Evolutionary conservation across 2,888 invertebrate genomes (phyloP).

Genomic region (Eilema griseolum): DNA sequence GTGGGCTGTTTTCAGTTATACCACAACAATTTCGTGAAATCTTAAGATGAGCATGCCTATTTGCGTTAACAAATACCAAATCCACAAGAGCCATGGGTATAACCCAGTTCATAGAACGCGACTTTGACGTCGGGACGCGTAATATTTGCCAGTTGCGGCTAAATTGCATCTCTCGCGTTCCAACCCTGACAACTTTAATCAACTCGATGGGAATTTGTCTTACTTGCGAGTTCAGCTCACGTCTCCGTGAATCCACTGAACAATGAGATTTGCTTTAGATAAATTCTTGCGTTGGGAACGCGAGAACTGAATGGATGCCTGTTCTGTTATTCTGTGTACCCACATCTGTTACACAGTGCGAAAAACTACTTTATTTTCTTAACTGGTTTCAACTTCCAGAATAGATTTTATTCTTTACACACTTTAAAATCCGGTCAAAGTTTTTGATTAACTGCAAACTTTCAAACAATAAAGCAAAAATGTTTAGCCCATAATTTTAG

Average conservation of each 20-base stretch:
- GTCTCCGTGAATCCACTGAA: slow-evolving; percentile 73
- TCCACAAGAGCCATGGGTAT: slow-evolving; percentile 42
- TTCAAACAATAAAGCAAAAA: neutral
- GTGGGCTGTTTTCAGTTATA: slow-evolving; percentile 28
- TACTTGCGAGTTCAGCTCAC: slow-evolving; percentile 78
- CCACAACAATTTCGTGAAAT: slow-evolving; percentile 33
- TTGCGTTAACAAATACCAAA: slow-evolving; percentile 49
- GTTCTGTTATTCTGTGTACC: slow-evolving; percentile 56
- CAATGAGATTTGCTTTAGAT: slow-evolving; percentile 81
- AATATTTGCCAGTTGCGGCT: slow-evolving; percentile 57
- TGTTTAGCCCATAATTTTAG: neutral
- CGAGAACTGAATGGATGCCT: slow-evolving; percentile 62
- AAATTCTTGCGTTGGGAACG: slow-evolving; percentile 65
- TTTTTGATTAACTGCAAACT: slow-evolving; percentile 6
- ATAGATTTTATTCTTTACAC: slow-evolving; percentile 37
- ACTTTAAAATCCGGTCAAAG: slow-evolving; percentile 12
- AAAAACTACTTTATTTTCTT: slow-evolving; percentile 54
- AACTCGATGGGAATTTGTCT: slow-evolving; percentile 82
- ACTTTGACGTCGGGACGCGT: slow-evolving; percentile 45
- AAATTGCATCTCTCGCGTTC: slow-evolving; percentile 75
- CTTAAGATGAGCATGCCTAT: slow-evolving; percentile 40
- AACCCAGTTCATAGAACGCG: slow-evolving; percentile 34
- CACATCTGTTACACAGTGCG: slow-evolving; percentile 49
- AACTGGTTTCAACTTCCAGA: slow-evolving; percentile 42
- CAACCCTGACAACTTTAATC: slow-evolving; percentile 80